phyloP scores from a whole-genome alignment of 2,113 vertebrate genomes.

The Bucco capensis region DNA sequence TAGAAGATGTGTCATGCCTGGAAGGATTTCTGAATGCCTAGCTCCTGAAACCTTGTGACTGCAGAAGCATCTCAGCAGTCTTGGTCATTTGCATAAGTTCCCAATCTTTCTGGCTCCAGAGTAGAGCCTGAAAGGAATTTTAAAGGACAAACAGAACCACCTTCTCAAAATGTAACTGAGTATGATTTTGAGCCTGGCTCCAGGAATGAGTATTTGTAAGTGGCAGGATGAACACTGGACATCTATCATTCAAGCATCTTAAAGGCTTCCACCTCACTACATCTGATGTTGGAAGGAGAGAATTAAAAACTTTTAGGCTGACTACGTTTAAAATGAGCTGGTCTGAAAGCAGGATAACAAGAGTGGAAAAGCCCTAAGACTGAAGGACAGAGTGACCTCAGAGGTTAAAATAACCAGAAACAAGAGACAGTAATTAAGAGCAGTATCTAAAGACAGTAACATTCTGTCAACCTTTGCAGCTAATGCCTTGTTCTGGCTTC shows the following conservation, averaged over 20 bases:
- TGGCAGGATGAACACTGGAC: background rate
- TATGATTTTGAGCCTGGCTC: background rate
- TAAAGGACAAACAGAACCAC: background rate
- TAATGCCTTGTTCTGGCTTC: too few species aligned
- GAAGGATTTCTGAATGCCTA: background rate
- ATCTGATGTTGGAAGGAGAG: background rate
- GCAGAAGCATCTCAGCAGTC: background rate
- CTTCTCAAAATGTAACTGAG: background rate
- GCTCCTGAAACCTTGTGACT: background rate
- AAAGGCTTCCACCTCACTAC: background rate
- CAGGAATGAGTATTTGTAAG: background rate
- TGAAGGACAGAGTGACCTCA: too few species aligned
- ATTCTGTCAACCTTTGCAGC: too few species aligned
- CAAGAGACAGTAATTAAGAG: too few species aligned
- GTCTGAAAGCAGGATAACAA: too few species aligned
- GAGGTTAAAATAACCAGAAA: too few species aligned
- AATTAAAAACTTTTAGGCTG: too few species aligned
- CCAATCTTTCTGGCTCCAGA: background rate
- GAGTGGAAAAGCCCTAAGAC: too few species aligned
- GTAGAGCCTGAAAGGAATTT: background rate
- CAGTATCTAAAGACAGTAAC: too few species aligned
- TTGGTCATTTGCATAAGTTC: background rate
- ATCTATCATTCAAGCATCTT: background rate
- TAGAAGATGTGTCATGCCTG: background rate
- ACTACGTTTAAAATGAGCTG: too few species aligned